Evolutionary conservation across 2,797 vertebrate genomes (phyloP), one percentile per base, ranked within the genome.

Genomic region (Gymnopithys bicolor): DNA sequence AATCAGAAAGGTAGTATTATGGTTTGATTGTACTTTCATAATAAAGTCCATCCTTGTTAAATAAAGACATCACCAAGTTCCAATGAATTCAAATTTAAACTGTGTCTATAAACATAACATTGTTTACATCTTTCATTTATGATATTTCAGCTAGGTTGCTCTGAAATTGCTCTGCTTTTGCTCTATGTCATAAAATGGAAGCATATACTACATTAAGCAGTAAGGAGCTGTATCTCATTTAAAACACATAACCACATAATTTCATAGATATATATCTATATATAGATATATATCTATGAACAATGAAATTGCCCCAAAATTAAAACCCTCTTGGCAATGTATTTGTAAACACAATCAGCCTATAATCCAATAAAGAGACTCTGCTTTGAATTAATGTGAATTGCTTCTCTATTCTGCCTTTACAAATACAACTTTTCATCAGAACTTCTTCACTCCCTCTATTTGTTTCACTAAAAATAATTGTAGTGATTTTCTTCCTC

Each of bases 261-360:
- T 98, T 98, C 97, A 97, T 98, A 98, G 98, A 97, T 97, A 96
- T 96, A 97, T 97, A 98, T 98, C 98, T 98, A 97, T 96, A 96
- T 98, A 97, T 96, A 97, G 97, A 98, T 97, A 98, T 98, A 91
- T 97, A 97, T 96, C 98, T 98, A 96, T 94, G 97, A 98, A 98
- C 98, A 97, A 98, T 98, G 98, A 98, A 98, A 98, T 98, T 98
- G 95, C 93, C 97, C 97, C 96, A 91, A 98, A 98, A 99, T 98
- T 98, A 98, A 98, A 98, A 98, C 98, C 98, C 98, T 98, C 87
- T 97, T 97, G 98, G 98, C 98, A 94, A 97, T 97, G 95, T 98
- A 98, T 98, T 98, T 98, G 97, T 98, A 98, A 97, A 97, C 97
- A 98, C 98, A 98, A 98, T 98, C 98, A 98, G 97, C 97, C 98